Base-by-base conservation (phyloP, 2,888 invertebrate genomes). In the Rotaria magnacalcarata region DNA sequence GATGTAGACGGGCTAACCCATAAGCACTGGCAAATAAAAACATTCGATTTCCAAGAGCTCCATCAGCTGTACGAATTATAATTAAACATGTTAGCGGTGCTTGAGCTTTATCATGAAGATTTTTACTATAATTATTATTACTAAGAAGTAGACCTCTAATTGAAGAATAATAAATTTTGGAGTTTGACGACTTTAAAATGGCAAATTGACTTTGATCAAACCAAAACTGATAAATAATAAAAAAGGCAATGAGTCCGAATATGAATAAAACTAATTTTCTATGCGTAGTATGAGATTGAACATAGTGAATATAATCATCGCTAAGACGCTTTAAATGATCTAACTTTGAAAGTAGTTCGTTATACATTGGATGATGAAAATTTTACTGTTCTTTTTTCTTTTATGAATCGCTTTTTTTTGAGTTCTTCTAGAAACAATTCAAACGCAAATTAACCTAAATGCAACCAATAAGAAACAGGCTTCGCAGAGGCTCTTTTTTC, bases 21-120 rank as follows among this genome's bases (percentile, higher is more conserved):
- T 75, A 75, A 11, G 75, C 75, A 75, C 75, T 75, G 6, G 75
- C 75, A 75, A 75, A 75, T 75, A 75, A 47, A 75, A 75, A 75
- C 75, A 75, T 75, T 75, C 75, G 75, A 75, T 75, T 75, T 7
- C 75, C 75, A 21, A 75, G 43, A 21, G 21, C 43, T 24, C 75
- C 75, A 47, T 75, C 75, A 24, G 47, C 75, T 24, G 43, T 43
- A 47, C 75, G 75, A 7, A 75, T 47, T n/a, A 75, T 43, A 8
- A 75, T 24, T 43, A 75, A 75, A 75, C 75, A 75, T 41, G 67
- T 67, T 34, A 16, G 34, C 34, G 67, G 67, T 67, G 10, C 67
- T 67, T 67, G 67, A 34, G 67, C 67, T 67, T 67, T 67, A 27
- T 67, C 67, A 34, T 67, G 34, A 5, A 67, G 2, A 10, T 2